Base-by-base conservation (phyloP, 2,888 invertebrate species). In the Dryocosmus kuriphilus region DNA sequence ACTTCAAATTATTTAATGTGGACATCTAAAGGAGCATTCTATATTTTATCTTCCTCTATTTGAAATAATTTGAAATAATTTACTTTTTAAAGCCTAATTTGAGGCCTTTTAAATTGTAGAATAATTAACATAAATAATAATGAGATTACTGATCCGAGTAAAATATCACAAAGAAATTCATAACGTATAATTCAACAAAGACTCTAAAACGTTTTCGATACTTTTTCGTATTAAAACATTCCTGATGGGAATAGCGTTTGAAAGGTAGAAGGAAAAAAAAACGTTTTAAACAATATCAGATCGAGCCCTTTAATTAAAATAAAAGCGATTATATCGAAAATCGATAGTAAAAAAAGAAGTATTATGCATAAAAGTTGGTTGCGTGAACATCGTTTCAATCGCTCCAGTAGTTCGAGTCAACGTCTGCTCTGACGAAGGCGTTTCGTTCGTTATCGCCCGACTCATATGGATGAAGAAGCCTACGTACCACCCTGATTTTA, bases 371-470 rank as follows among this genome's bases (percentile, higher is more conserved):
- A 35, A 30, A 35, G 35, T 7, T 67, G 67, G 46, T 5, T 51
- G 51, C 46, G 32, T 71, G 67, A 67, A 67, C 67, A 57, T 24
- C 57, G 41, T n/a, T 67, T 67, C 30, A 71, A 71, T 71, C 46
- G 51, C 51, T 71, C 51, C n/a, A 71, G 71, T 71, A 51, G 71
- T 71, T 71, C 46, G 11, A 71, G 71, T 71, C 71, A 71, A 51
- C n/a, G 46, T 51, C 71, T 51, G 27, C 19, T 51, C 71, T 30
- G 71, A 32, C 71, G n/a, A 51, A 30, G n/a, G n/a, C 51, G 46
- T 51, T 71, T 71, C n/a, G 30, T 27, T 71, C 71, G 71, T 51
- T 71, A 71, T 71, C 71, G 51, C 30, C 30, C n/a, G 51, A 71
- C 46, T 46, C 46, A 67, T 67, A 67, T 71, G 27, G 71, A 71